Conservation (phyloP, 30 jellyfish, hydroid and myxozoan species). For the Turritopsis rubra region DNA sequence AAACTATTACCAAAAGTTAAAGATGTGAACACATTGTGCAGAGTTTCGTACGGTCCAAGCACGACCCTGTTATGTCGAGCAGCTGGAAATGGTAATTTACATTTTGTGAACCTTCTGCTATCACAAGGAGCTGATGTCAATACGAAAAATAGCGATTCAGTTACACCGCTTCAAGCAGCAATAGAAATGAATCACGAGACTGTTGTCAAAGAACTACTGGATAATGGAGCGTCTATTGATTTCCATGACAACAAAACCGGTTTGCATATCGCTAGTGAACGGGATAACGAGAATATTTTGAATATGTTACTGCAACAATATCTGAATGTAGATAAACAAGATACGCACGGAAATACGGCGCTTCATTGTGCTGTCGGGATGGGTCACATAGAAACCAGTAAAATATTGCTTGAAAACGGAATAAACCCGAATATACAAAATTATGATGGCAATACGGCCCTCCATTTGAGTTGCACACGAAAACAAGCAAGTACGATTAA, state of each 20-base stretch:
- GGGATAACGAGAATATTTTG: not conserved
- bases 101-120: not conserved
- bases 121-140: conserved; percentile 9
- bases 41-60: not conserved
- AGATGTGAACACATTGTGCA: not conserved
- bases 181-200: not conserved
- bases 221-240: not conserved
- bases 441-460: conserved; percentile 5
- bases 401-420: conserved; percentile 1
- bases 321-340: not conserved
- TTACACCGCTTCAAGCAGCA: not conserved
- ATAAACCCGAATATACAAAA: conserved; percentile 7
- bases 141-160: not conserved
- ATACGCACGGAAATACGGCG: not conserved
- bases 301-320: not conserved
- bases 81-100: not conserved
- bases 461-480: conserved; percentile 13
- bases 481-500: conserved; percentile 3
- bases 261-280: not conserved
- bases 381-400: not conserved
- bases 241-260: not conserved
- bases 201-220: not conserved
- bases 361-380: not conserved
- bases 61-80: conserved; percentile 16
- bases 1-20: not conserved